Evolutionary conservation across 2,113 vertebrate genomes (phyloP).

Genomic region (Gasterosteus aculeatus): DNA sequence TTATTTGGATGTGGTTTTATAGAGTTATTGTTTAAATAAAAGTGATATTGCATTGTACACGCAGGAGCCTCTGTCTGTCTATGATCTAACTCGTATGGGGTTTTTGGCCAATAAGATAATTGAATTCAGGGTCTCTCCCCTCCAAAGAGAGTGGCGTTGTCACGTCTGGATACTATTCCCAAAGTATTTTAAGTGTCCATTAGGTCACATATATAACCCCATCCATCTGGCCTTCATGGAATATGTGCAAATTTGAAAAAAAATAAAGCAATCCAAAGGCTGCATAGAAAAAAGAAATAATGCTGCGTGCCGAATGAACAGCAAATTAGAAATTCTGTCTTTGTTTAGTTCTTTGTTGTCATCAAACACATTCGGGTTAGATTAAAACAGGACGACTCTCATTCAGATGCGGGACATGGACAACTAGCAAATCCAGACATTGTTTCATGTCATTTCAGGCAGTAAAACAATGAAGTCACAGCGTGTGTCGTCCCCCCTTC

Average conservation of each 20-base stretch:
- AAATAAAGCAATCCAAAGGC: background rate
- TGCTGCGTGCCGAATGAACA: background rate
- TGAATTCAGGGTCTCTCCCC: no score
- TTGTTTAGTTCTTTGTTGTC: background rate
- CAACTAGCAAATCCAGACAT: background rate
- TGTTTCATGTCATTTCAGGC: constrained; percentile 19
- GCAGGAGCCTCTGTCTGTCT: no score
- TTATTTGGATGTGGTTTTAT: no score
- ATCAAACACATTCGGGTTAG: background rate
- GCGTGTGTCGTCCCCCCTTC: background rate
- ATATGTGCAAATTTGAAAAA: constrained; percentile 20
- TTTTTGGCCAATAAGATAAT: no score
- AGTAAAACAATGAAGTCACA: constrained; percentile 16
- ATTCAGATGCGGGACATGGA: background rate
- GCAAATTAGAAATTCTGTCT: background rate
- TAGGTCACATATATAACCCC: constrained; percentile 27
- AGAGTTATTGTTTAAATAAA: no score
- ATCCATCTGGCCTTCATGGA: constrained; percentile 60
- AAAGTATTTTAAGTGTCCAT: no score
- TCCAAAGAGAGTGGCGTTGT: no score
- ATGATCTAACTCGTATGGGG: no score
- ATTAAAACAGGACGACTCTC: background rate
- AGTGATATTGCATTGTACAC: no score
- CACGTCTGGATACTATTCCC: no score
- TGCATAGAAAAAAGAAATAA: background rate